A percentile compares a stretch with the other conserved stretches of the same genome.
Evolutionary conservation across 1,140 invertebrate genomes (phyloP).

Genomic region (Alviniconcha marisindica): DNA sequence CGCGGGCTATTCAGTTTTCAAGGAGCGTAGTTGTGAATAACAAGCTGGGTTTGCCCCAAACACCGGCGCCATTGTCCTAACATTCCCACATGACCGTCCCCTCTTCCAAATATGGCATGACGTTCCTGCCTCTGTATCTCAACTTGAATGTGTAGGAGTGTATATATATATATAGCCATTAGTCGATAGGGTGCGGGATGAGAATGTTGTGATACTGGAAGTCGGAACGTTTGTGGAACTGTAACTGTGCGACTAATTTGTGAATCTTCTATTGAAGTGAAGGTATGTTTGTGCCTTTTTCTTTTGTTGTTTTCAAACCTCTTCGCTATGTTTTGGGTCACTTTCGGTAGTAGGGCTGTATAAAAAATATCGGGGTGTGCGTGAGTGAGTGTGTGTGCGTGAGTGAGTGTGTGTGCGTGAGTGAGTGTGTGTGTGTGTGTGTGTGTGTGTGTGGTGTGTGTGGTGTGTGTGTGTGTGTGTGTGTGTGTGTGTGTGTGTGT

Average conservation of each 20-base stretch:
- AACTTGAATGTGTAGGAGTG: too few relatives aligned
- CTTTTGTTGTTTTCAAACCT: background rate
- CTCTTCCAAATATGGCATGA: too few relatives aligned
- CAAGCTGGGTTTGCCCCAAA: too few relatives aligned
- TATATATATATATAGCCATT: background rate
- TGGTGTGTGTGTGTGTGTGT: background rate
- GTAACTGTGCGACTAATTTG: background rate
- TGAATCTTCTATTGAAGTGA: background rate
- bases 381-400: constrained; percentile 5
- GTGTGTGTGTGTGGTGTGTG: too few relatives aligned
- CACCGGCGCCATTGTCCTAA: too few relatives aligned
- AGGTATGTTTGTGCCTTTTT: background rate
- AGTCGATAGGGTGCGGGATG: background rate
- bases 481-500: background rate
- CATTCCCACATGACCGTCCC: too few relatives aligned
- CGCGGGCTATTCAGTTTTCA: too few relatives aligned
- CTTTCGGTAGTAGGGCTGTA: background rate
- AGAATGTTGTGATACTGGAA: background rate
- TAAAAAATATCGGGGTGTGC: background rate
- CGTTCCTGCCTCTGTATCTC: background rate
- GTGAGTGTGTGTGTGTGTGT: too few relatives aligned
- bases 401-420: background rate
- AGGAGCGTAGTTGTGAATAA: too few relatives aligned
- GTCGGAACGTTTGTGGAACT: background rate
- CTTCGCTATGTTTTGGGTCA: background rate